Percentiles rank a stretch among this genome's conserved stretches.
phyloP scores from a whole-genome alignment of 2,888 invertebrate species.

The Lampropteryx suffumata region DNA sequence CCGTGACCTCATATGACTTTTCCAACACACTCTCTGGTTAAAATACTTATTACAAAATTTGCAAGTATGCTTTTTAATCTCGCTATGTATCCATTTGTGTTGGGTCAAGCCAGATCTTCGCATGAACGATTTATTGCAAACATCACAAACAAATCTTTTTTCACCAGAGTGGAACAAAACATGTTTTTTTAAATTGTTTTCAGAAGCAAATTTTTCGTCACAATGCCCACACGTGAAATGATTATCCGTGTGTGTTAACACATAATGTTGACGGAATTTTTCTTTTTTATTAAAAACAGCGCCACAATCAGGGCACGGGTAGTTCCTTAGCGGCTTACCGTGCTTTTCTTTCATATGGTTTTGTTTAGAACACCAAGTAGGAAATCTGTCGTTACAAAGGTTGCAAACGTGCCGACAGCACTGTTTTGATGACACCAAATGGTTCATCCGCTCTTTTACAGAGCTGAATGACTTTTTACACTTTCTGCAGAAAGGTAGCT shows the following conservation, averaged over 20 bases:
- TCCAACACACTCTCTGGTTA: slow-evolving; percentile 54
- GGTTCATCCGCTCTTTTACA: slow-evolving; percentile 42
- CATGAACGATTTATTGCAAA: slow-evolving; percentile 50
- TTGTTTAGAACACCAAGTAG: slow-evolving; percentile 43
- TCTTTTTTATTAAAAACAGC: slow-evolving; percentile 38
- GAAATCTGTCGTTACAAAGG: slow-evolving; percentile 45
- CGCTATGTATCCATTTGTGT: slow-evolving; percentile 55
- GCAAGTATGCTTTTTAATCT: slow-evolving; percentile 48
- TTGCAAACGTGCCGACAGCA: slow-evolving; percentile 50
- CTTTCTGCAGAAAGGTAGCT: slow-evolving; percentile 40
- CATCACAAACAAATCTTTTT: slow-evolving; percentile 43
- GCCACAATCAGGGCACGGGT: slow-evolving; percentile 49
- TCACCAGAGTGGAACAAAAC: slow-evolving; percentile 47
- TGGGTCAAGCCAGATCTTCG: slow-evolving; percentile 45
- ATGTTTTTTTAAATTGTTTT: slow-evolving; percentile 38
- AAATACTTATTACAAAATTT: slow-evolving; percentile 48
- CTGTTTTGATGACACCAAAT: slow-evolving; percentile 36
- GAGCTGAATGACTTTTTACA: slow-evolving; percentile 46
- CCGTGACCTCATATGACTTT: slow-evolving; percentile 56
- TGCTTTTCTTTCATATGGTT: slow-evolving; percentile 45
- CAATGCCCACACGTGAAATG: slow-evolving; percentile 48
- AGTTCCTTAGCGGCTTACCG: slow-evolving; percentile 32
- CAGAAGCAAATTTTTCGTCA: slow-evolving; percentile 46
- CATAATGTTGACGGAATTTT: slow-evolving; percentile 45
- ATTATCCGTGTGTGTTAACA: slow-evolving; percentile 44